Evolutionary conservation across 2,113 vertebrate species (phyloP).

Genomic region (Charina bottae): DNA sequence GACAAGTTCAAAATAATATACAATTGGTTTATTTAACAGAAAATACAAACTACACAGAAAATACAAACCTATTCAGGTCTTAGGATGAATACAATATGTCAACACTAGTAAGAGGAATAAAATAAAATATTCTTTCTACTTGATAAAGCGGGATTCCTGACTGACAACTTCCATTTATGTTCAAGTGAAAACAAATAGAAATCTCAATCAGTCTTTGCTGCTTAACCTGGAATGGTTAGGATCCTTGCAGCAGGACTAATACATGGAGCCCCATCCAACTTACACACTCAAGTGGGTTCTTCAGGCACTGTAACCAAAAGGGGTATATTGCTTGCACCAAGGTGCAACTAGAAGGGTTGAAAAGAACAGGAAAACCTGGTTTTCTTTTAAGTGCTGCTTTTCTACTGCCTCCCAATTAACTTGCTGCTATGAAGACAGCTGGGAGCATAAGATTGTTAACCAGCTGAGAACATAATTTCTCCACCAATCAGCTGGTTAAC

Average conservation of each 20-base stretch:
- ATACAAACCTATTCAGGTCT: neutral
- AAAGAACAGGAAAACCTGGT: neutral
- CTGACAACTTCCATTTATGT: neutral
- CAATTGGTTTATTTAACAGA: neutral
- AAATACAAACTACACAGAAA: neutral
- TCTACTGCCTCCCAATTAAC: no score
- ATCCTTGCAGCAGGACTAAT: neutral
- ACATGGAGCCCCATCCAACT: neutral
- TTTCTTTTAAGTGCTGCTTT: neutral
- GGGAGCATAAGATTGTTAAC: no score
- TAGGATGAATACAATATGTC: neutral
- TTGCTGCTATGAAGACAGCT: no score
- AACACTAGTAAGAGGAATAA: neutral
- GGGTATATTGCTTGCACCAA: neutral
- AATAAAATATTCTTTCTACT: neutral
- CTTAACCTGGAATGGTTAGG: neutral
- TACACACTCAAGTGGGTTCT: neutral
- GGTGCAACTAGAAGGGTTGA: neutral
- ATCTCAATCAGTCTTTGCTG: neutral
- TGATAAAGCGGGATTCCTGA: neutral
- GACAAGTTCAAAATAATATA: neutral
- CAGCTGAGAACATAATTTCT: no score
- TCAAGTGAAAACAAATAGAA: neutral
- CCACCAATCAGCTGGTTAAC: no score
- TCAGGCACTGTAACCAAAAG: neutral